phyloP scores from a whole-genome alignment of 2,888 invertebrate species.

The Drosophila rubida region DNA sequence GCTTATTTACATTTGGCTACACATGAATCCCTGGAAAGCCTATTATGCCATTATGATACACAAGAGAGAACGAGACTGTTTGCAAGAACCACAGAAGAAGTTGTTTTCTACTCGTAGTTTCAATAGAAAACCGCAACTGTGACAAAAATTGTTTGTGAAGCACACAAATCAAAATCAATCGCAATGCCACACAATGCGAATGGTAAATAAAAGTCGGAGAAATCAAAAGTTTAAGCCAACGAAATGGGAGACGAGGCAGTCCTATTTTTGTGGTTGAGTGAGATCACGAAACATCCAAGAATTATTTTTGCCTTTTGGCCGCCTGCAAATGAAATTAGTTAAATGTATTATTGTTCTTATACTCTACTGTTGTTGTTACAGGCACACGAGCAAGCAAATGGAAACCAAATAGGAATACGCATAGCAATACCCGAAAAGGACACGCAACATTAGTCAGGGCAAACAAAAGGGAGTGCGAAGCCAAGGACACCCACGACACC shows the following conservation, averaged over 20 bases:
- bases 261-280: slow-evolving; percentile 29
- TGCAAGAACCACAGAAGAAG: slow-evolving; percentile 23
- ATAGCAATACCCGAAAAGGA: slow-evolving; percentile 52
- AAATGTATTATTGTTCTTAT: slow-evolving; percentile 46
- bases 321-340: slow-evolving; percentile 60
- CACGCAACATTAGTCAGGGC: slow-evolving; percentile 67
- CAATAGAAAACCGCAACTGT: slow-evolving; percentile 13
- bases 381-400: slow-evolving; percentile 63
- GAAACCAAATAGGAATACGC: slow-evolving; percentile 68
- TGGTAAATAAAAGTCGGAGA: background rate
- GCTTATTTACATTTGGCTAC: slow-evolving; percentile 30
- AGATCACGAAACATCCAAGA: slow-evolving; percentile 23
- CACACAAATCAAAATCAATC: slow-evolving; percentile 45
- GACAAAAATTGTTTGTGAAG: slow-evolving; percentile 22
- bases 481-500: slow-evolving; percentile 5
- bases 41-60: slow-evolving; percentile 7
- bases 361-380: slow-evolving; percentile 52
- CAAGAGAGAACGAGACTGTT: background rate
- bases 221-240: background rate
- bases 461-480: slow-evolving; percentile 35
- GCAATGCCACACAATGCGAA: background rate
- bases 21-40: slow-evolving; percentile 18
- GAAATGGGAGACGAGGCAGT: background rate
- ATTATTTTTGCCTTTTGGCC: slow-evolving; percentile 10
- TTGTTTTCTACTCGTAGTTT: background rate